These are phyloP conservation scores for Micromesistius poutassou DNA, from an alignment of 2,797 vertebrate genomes.

Conservation along the genomic window DNA sequence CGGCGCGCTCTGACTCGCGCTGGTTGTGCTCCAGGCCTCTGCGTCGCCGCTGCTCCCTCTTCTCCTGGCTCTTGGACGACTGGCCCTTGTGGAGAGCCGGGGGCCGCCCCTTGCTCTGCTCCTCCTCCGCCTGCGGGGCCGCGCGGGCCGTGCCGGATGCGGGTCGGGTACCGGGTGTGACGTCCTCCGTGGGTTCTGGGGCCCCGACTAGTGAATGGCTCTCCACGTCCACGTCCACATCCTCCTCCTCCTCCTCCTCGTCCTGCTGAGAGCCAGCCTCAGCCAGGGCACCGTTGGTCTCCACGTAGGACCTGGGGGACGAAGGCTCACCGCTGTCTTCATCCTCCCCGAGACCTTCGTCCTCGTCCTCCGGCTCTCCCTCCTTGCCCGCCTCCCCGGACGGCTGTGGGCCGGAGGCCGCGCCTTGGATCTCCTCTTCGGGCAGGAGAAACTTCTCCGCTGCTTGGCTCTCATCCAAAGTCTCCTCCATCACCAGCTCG, in stretches of 20 bases:
- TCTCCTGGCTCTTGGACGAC: constrained; percentile 79
- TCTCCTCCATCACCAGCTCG: constrained; percentile 59
- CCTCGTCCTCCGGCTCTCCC: constrained; percentile 41
- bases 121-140: neutral
- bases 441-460: constrained; percentile 13
- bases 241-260: constrained; percentile 36
- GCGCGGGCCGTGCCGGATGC: neutral
- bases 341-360: constrained; percentile 23
- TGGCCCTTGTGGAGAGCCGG: constrained; percentile 22
- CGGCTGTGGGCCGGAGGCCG: constrained; percentile 23
- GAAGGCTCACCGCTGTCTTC: constrained; percentile 15
- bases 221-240: constrained; percentile 42
- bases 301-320: constrained; percentile 16
- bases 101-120: neutral
- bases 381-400: constrained; percentile 38
- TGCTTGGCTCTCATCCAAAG: constrained; percentile 38
- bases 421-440: constrained; percentile 14
- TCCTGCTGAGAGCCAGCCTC: constrained; percentile 63
- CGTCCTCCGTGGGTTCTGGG: neutral
- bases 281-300: constrained; percentile 49
- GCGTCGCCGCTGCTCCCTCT: constrained; percentile 85
- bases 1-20: constrained; percentile 81
- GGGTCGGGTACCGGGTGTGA: no score
- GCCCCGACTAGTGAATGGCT: constrained; percentile 27
- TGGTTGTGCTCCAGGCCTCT: constrained; percentile 92